Base-by-base conservation (phyloP, 2,888 invertebrate species). In the Micoletzkya japonica region DNA sequence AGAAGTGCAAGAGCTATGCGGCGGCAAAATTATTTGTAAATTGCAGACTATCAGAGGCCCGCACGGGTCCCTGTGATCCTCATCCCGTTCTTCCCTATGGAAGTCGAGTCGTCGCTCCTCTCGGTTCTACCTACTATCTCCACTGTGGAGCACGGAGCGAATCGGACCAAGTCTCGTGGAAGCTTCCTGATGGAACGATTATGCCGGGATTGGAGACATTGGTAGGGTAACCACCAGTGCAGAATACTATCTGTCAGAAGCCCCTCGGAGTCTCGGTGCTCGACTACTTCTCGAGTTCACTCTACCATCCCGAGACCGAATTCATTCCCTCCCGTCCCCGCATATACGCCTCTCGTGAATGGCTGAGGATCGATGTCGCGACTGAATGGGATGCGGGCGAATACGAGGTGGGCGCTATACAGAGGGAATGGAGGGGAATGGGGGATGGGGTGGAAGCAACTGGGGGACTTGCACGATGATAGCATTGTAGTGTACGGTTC, bases 331-430 rank as follows among this genome's bases (percentile, higher is more conserved):
- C 57, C 26, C 68, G 67, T 32, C 72, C 68, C 10, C 60, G 77
- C 2, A 67, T 77, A 6, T 63, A 60, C 20, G 74, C 73, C 1
- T 74, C 74, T 17, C 34, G 54, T 14, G 77, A 79, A 60, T 78
- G 80, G 57, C 54, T 79, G n/a, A 63, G 72, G 26, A 26, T 72
- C 17, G 74, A 74, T 61, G 63, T 70, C 7, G 54, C 77, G 1
- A 44, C 70, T 1, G 60, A 58, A 10, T 70, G 71, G 58, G 79
- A 79, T 37, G 71, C 64, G n/a, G 80, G 80, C 17, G 71, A 73
- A 26, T 79, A 80, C 70, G 61, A 66, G 54, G 64, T 66, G 4
- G 26, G 32, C 10, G 1, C 49, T 24, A 36, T 2, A 2, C 26
- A 24, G 30, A 26, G 28, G 4, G 30, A 56, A 56, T 6, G 28